Percentiles rank a stretch among this genome's conserved stretches.
These are phyloP conservation scores for Patagioenas fasciata DNA, from an alignment of 2,113 vertebrate species.

Conservation along the genomic window DNA sequence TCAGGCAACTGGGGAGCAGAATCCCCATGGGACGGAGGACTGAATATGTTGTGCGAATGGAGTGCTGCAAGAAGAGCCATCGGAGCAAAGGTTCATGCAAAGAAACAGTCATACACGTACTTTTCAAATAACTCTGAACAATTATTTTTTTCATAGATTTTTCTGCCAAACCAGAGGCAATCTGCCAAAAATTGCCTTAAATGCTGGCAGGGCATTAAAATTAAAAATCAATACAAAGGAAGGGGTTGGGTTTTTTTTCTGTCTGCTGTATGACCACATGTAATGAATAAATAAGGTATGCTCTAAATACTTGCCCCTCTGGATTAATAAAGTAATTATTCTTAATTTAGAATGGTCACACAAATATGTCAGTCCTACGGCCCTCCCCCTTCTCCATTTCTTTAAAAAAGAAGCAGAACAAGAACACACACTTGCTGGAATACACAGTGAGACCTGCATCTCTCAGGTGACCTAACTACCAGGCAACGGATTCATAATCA, in stretches of 20 bases:
- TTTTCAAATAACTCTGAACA: not conserved
- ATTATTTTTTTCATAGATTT: not conserved
- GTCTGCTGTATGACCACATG: not conserved
- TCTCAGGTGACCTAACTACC: not conserved
- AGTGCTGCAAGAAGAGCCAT: not conserved
- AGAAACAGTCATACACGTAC: not conserved
- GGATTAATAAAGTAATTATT: not conserved
- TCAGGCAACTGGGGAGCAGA: not conserved
- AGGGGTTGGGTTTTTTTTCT: not conserved
- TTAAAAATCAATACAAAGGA: not conserved
- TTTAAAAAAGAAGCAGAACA: not conserved
- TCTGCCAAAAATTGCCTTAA: not conserved
- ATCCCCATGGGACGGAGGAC: not conserved
- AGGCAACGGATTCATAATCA: conserved; percentile 11
- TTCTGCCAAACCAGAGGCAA: not conserved
- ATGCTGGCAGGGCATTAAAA: not conserved
- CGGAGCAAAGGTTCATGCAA: not conserved
- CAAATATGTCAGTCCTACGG: not conserved
- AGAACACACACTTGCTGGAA: not conserved
- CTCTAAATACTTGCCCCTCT: not conserved
- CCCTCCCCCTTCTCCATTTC: not conserved
- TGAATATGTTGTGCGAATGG: not conserved
- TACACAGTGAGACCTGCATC: not conserved
- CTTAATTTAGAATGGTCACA: not conserved
- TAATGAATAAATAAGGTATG: not conserved